Evolutionary conservation across 2,797 vertebrate genomes (phyloP), one percentile per base, ranked within the genome.

Genomic region (Agapornis canus): DNA sequence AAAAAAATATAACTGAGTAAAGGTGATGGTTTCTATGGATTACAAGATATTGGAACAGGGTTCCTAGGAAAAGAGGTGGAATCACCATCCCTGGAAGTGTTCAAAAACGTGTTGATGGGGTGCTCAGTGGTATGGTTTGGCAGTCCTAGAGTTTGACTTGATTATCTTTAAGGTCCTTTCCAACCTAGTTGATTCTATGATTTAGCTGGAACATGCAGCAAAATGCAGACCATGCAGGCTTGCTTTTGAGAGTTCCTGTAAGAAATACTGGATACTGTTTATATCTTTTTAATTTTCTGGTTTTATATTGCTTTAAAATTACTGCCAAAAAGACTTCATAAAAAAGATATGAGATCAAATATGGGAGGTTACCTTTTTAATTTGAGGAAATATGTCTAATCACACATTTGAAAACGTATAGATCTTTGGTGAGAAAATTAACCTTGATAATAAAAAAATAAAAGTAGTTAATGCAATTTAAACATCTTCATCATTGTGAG

Each of bases 401-500:
- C 11, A 71, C 37, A 18, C 5, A 1, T 66, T 94, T 93, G 27
- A 86, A 96, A 97, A 83, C 4, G 7, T 17, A 48, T 47, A 73
- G 20, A 37, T 86, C 18, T 84, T 96, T 60, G 77, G 26, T 70
- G 54, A 76, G 47, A 87, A 97, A 96, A 83, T 88, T 82, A 93
- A 95, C 48, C 20, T 78, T 27, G 78, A 61, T 32, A 63, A 90
- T 37, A 56, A 79, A 71, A 88, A 68, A n/a, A 32, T 21, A 35
- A 71, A 91, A 87, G 1, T 52, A 47, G 14, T 45, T 11, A 95
- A 68, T 72, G 6, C 9, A 73, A 75, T 89, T 92, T 75, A 75
- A 75, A 27, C 20, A 39, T 22, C 66, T 77, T 87, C 23, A 85
- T 88, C 54, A 86, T 90, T 96, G 43, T 86, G 35, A 90, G 23